These are phyloP conservation scores for Platynereis dumerilii DNA, from an alignment of 2,888 invertebrate genomes.

Conservation along the genomic window DNA sequence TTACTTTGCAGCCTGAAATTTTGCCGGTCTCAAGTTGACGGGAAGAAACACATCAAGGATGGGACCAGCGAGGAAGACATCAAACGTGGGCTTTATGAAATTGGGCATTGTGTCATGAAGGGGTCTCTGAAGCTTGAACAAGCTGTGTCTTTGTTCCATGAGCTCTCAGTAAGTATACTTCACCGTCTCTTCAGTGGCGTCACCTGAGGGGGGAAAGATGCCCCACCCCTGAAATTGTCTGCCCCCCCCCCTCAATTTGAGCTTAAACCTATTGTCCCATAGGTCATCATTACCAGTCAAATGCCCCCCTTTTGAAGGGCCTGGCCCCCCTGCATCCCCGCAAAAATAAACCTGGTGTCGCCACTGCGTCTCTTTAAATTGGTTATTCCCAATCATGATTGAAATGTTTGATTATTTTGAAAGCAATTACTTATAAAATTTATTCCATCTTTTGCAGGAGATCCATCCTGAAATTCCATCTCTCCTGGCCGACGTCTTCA, in stretches of 20 bases:
- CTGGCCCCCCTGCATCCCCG: no score
- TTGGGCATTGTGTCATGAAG: slow-evolving; percentile 79
- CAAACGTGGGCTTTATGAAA: slow-evolving; percentile 78
- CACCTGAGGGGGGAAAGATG: no score
- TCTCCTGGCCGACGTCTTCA: slow-evolving; percentile 82
- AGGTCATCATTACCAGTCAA: no score
- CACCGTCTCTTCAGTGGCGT: no score
- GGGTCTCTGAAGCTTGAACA: slow-evolving; percentile 81
- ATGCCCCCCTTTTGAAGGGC: no score
- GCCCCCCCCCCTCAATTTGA: no score
- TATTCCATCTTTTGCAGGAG: slow-evolving; percentile 67
- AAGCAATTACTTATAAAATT: slow-evolving; percentile 1
- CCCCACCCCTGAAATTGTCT: no score
- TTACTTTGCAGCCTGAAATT: slow-evolving; percentile 47
- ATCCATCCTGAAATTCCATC: slow-evolving; percentile 82
- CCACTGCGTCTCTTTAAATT: no score
- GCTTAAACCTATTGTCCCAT: no score
- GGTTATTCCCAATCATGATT: no score
- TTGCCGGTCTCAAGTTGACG: slow-evolving; percentile 40
- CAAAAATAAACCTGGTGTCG: no score
- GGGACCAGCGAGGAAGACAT: slow-evolving; percentile 60
- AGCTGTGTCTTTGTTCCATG: slow-evolving; percentile 75
- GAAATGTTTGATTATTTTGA: no score
- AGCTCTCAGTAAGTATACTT: slow-evolving; percentile 75
- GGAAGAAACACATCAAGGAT: slow-evolving; percentile 22